Percentiles rank a stretch among this genome's conserved stretches.
These are phyloP conservation scores for Silurus meridionalis DNA, from an alignment of 2,113 vertebrate species.

Conservation along the genomic window DNA sequence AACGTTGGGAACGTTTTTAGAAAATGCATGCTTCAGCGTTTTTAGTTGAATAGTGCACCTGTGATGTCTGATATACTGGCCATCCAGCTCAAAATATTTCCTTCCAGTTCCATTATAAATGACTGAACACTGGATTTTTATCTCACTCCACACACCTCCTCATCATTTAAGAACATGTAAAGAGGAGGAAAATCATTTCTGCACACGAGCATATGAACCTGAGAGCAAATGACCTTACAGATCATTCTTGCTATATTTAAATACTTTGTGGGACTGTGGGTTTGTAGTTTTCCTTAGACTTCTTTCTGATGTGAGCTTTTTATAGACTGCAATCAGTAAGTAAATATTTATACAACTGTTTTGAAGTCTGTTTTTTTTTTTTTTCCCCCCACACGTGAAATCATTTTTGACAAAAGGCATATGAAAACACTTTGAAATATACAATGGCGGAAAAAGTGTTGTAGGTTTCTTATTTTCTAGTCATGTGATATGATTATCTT, in stretches of 20 bases:
- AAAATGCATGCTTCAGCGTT: neutral
- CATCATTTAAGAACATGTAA: neutral
- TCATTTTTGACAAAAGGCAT: neutral
- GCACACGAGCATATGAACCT: neutral
- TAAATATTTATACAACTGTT: neutral
- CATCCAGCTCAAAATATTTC: slow-evolving; percentile 5
- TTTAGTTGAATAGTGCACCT: slow-evolving; percentile 8
- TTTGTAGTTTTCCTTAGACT: neutral
- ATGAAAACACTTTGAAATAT: neutral
- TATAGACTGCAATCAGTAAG: neutral
- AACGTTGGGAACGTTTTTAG: slow-evolving; percentile 1
- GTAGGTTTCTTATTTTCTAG: no score
- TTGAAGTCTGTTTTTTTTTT: neutral
- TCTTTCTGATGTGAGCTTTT: neutral
- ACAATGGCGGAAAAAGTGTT: neutral
- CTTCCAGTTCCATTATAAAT: neutral
- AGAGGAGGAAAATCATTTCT: neutral
- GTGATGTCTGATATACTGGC: neutral
- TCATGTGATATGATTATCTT: neutral
- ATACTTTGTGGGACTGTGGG: neutral
- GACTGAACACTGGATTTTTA: slow-evolving; percentile 8
- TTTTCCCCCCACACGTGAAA: neutral
- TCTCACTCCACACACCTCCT: slow-evolving; percentile 7
- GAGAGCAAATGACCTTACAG: neutral
- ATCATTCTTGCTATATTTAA: neutral